Conservation (phyloP, 1,140 invertebrate genomes). For the Magallana gigas region DNA sequence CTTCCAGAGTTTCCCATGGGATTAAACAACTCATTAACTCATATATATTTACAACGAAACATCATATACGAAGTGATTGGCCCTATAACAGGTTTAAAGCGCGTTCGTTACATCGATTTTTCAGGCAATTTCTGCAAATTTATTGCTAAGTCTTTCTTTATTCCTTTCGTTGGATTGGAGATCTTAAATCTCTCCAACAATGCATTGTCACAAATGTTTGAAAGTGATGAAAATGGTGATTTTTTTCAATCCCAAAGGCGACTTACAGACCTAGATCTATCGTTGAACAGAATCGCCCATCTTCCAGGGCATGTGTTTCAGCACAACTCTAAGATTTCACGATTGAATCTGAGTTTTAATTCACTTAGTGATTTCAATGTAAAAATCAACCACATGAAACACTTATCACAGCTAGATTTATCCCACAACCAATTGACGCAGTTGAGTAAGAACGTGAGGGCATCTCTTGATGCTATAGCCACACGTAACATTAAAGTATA, state of each 20-base stretch:
- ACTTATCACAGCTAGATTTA: neutral
- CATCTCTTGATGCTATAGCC: neutral
- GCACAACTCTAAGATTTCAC: neutral
- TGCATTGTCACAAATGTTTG: neutral
- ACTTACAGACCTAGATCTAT: neutral
- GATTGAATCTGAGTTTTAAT: neutral
- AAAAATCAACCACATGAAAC: neutral
- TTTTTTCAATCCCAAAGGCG: neutral
- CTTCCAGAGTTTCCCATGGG: neutral
- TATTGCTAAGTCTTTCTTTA: neutral
- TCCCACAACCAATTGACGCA: neutral
- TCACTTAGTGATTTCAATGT: neutral
- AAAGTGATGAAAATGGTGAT: neutral
- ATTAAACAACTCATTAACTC: neutral
- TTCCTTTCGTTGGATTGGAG: neutral
- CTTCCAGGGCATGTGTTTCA: neutral
- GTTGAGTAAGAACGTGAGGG: neutral
- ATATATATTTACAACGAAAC: conserved; percentile 10
- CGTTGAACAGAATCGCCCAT: neutral
- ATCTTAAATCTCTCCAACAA: neutral
- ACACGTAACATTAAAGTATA: neutral
- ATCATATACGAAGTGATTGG: neutral
- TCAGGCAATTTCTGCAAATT: neutral
- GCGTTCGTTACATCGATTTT: neutral
- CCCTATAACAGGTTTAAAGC: neutral